Base-by-base conservation (phyloP, 2,113 vertebrate genomes). In the Verasper variegatus region DNA sequence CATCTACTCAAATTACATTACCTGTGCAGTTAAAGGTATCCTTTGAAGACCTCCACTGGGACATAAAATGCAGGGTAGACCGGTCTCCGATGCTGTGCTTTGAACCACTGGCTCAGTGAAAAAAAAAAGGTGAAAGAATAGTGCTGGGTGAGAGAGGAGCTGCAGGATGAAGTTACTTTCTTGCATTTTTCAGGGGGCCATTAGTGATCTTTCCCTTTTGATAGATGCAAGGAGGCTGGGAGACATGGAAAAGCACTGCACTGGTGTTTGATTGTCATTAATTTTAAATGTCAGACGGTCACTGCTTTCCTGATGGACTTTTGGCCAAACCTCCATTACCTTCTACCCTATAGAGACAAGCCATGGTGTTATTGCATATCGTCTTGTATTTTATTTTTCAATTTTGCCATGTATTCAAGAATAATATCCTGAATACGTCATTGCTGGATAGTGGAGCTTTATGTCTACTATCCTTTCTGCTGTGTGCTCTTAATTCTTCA, bases 201-300 rank as follows among this genome's bases (percentile, higher is more conserved):
- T 89, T 79, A 81, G 78, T 65, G 80, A 81, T 54, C 65, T 57
- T 85, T 72, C 7, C 47, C 61, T 68, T 86, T 69, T 76, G 81
- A 80, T 83, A 62, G 68, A 81, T 51, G 62, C 70, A 24, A n/a
- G 57, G 40, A 64, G 42, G 40, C 85, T 35, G 18, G 14, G 47
- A 55, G 76, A 89, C 88, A 86, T 45, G 71, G 75, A 86, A 93
- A 87, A 88, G 87, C 88, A 85, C 86, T 86, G 88, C 40, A 55
- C 81, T 91, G 81, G 82, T 89, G 78, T 85, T 87, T 89, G 88
- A 83, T 81, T 68, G 68, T 71, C 86, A 84, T 89, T 62, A 82
- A 91, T 90, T 76, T 78, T 89, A 68, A 66, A 91, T 86, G 66
- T 55, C 51, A 58, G 5, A 55, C 74, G 51, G 40, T 20, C 49